Conservation (phyloP, 1,140 invertebrate species). For the Coptotermes formosanus region DNA sequence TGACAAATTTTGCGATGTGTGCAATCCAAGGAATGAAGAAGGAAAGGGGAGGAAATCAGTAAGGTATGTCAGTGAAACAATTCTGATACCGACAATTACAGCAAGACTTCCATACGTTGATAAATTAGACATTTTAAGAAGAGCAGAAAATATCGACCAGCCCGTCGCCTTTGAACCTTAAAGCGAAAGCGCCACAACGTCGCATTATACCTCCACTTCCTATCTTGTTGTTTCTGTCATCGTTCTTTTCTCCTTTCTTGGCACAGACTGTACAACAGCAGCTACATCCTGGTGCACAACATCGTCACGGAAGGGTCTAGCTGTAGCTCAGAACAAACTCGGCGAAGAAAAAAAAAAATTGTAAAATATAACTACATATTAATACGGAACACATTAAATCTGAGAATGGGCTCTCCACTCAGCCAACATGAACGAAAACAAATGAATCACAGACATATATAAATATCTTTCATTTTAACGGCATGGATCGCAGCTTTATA, state of each 20-base stretch:
- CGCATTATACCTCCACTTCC: too few relatives aligned
- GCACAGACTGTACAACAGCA: not conserved
- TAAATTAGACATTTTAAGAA: too few relatives aligned
- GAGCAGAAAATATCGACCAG: too few relatives aligned
- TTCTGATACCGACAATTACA: too few relatives aligned
- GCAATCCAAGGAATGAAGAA: too few relatives aligned
- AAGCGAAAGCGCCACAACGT: too few relatives aligned
- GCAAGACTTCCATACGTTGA: too few relatives aligned
- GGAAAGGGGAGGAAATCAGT: too few relatives aligned
- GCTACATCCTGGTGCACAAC: not conserved
- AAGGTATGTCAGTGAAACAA: too few relatives aligned
- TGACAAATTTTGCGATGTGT: too few relatives aligned
- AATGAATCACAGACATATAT: not conserved
- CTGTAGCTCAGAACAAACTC: not conserved
- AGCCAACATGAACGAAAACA: conserved; percentile 26
- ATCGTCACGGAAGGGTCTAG: not conserved
- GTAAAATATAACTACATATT: not conserved
- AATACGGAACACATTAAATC: conserved; percentile 18
- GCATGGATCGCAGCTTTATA: not conserved
- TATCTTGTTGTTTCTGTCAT: too few relatives aligned
- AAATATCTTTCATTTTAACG: not conserved
- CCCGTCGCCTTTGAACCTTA: too few relatives aligned
- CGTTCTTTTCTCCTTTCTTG: not conserved
- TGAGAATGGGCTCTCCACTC: not conserved
- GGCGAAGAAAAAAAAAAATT: not conserved